A percentile compares a stretch with the other conserved stretches of the same genome.
phyloP scores from a whole-genome alignment of 2,797 vertebrate species.

The Kryptolebias ocellatus region DNA sequence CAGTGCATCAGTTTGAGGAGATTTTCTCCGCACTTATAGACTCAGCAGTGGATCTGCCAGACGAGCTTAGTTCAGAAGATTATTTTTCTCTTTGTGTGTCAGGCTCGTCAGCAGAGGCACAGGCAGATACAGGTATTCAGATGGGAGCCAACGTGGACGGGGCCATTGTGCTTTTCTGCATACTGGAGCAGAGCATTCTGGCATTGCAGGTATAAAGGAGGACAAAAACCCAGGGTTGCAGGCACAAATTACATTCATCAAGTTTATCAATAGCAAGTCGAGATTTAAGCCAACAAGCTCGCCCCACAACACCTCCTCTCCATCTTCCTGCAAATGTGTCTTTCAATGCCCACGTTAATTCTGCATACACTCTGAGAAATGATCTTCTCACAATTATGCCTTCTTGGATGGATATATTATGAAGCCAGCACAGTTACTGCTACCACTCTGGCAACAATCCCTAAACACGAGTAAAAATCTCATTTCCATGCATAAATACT shows the following conservation, averaged over 20 bases:
- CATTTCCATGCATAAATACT: slow-evolving; percentile 61
- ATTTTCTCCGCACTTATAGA: slow-evolving; percentile 80
- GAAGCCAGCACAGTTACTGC: slow-evolving; percentile 58
- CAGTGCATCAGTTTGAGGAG: slow-evolving; percentile 78
- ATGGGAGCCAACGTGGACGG: slow-evolving; percentile 68
- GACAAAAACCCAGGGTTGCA: slow-evolving; percentile 74
- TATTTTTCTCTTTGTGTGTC: slow-evolving; percentile 80
- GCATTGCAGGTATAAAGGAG: slow-evolving; percentile 74
- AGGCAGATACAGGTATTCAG: slow-evolving; percentile 79
- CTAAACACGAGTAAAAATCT: slow-evolving; percentile 68
- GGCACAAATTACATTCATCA: slow-evolving; percentile 81
- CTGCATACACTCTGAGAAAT: slow-evolving; percentile 57
- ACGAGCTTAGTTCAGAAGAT: slow-evolving; percentile 83
- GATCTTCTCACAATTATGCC: slow-evolving; percentile 70
- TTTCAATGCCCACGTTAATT: slow-evolving; percentile 74
- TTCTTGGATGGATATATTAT: slow-evolving; percentile 68
- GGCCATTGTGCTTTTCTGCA: slow-evolving; percentile 70
- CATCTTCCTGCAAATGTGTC: slow-evolving; percentile 65
- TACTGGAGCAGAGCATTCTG: slow-evolving; percentile 72
- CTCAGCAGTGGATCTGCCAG: slow-evolving; percentile 79
- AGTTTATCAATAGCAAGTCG: slow-evolving; percentile 78
- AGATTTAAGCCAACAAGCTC: slow-evolving; percentile 78
- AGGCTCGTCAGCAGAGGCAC: slow-evolving; percentile 70
- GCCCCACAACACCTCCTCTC: slow-evolving; percentile 57
- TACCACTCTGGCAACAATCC: slow-evolving; percentile 62